Evolutionary conservation across 2,797 vertebrate genomes (phyloP).

Genomic region (Okamejei kenojei): DNA sequence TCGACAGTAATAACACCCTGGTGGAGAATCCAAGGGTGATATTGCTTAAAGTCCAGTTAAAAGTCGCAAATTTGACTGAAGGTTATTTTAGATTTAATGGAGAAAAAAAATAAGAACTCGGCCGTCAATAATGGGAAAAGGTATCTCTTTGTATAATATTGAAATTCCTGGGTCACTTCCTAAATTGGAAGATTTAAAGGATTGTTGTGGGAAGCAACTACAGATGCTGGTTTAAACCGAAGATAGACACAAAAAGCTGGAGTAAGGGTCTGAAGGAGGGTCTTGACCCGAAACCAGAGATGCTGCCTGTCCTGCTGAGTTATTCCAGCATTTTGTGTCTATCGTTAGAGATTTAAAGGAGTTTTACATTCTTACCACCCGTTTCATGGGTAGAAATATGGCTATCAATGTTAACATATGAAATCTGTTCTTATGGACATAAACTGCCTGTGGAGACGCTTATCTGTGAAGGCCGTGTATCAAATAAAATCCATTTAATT

Average conservation of each 20-base stretch:
- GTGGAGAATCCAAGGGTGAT: background rate
- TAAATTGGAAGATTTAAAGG: background rate
- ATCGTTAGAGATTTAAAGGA: no score
- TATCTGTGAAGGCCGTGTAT: background rate
- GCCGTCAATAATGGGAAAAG: background rate
- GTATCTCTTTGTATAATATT: background rate
- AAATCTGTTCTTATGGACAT: background rate
- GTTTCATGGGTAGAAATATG: background rate
- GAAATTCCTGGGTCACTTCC: background rate
- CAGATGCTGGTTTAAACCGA: no score
- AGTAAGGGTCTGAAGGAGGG: no score
- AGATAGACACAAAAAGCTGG: no score
- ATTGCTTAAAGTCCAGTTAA: background rate
- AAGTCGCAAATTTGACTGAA: background rate
- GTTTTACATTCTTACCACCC: background rate
- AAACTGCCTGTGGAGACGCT: background rate
- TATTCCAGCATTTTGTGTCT: no score
- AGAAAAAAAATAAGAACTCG: no score
- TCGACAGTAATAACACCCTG: background rate
- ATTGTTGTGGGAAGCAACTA: no score
- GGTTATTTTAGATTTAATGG: background rate
- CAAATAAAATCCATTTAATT: background rate
- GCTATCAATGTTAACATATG: background rate
- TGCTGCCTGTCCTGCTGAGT: no score
- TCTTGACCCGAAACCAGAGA: no score